Evolutionary conservation across 53 echinoderm and acorn worm genomes (phyloP).

Genomic region (Arbacia lixula): DNA sequence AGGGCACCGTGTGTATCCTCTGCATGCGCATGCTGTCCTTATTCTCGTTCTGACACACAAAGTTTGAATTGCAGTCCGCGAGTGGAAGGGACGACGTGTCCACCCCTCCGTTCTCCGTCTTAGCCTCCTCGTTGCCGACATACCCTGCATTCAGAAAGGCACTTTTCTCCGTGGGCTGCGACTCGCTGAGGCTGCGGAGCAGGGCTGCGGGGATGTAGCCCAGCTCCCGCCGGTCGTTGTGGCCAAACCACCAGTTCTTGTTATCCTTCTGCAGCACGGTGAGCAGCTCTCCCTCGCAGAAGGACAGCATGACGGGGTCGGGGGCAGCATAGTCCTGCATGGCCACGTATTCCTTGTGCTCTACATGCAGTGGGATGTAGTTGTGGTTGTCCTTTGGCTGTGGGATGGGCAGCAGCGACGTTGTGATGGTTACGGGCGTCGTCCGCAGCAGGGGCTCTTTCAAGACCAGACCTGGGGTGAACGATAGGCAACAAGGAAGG

Average conservation of each 20-base stretch:
- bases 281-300: slow-evolving; percentile 82
- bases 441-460: slow-evolving; percentile 82
- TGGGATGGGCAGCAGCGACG: slow-evolving; percentile 84
- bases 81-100: slow-evolving; percentile 36
- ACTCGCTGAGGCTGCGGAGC: slow-evolving; percentile 59
- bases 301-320: slow-evolving; percentile 85
- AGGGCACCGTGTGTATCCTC: slow-evolving; percentile 54
- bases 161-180: slow-evolving; percentile 62
- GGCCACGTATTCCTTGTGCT: slow-evolving; percentile 90
- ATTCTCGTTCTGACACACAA: slow-evolving; percentile 44
- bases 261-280: slow-evolving; percentile 91
- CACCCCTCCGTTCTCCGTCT: slow-evolving; percentile 8
- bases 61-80: slow-evolving; percentile 63
- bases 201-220: slow-evolving; percentile 90
- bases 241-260: slow-evolving; percentile 97
- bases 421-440: slow-evolving; percentile 83
- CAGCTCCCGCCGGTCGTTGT: slow-evolving; percentile 77
- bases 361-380: slow-evolving; percentile 94
- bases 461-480: slow-evolving; percentile 79
- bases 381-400: slow-evolving; percentile 87
- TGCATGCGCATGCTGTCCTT: slow-evolving; percentile 46
- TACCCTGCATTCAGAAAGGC: slow-evolving; percentile 63
- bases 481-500: too few relatives aligned
- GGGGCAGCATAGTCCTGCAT: slow-evolving; percentile 76
- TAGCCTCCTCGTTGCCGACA: slow-evolving; percentile 37